Evolutionary conservation across 1,140 invertebrate genomes (phyloP), one percentile per base, ranked within the genome.

Genomic region (Ips typographus): DNA sequence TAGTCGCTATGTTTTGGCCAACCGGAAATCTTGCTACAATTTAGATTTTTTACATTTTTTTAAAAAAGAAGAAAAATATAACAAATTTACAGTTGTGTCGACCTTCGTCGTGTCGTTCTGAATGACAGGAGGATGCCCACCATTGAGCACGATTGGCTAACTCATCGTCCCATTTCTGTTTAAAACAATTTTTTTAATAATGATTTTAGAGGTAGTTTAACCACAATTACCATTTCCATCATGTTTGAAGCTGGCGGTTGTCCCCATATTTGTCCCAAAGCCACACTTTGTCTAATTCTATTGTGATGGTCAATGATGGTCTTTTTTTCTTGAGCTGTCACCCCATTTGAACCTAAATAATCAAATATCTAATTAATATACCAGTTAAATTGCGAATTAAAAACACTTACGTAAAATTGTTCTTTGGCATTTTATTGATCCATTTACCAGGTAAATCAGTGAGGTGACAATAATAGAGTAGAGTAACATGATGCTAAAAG

Each of bases 111-210:
- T 95, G 94, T 5, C 83, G 84, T 53, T 91, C 87, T 42, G 85
- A 84, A 38, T 67, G 58, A 77, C 93, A 95, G 57, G 88, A 87
- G 70, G 92, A 87, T 0, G 93, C 89, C 91, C 93, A 94, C 74
- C 86, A 84, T 77, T 95, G 93, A 4, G 94, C 93, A 52, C 88
- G 83, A 2, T 83, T 80, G 7, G 94, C 94, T 67, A 96, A 82
- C 78, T 94, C 91, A 55, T 94, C 90, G 77, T 95, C 93, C 94
- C 94, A 95, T 74, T 88, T 83, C 90, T 91, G 68, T 42, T 77
- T 81, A 70, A 75, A 52, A 63, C 22, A 22, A 22, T 22, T 22
- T 22, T 22, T 22, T 22, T 22, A 22, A 6, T 22, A 22, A 22
- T 22, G 22, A 22, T 22, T 22, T 22, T 22, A 22, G 22, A 22